Evolutionary conservation across 2,797 vertebrate genomes (phyloP).

Genomic region (Manis javanica): DNA sequence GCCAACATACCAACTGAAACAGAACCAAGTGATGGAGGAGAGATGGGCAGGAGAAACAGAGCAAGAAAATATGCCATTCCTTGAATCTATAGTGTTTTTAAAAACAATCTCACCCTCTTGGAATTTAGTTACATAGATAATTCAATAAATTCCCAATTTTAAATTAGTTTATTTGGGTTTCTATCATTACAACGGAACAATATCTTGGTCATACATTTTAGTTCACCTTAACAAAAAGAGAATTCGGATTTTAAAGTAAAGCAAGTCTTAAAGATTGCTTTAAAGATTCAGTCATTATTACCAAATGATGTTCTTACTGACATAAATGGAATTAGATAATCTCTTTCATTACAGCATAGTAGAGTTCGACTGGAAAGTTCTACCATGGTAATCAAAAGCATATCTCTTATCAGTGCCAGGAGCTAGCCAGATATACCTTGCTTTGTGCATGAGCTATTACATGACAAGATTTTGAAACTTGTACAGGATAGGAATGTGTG

Average conservation of each 20-base stretch:
- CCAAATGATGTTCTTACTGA: not conserved
- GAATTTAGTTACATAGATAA: not conserved
- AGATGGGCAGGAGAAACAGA: not conserved
- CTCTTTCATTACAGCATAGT: not conserved
- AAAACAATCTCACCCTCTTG: not conserved
- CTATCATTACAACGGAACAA: not conserved
- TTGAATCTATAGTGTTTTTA: conserved; percentile 6
- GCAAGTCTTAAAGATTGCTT: not conserved
- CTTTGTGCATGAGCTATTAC: not conserved
- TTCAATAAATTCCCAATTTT: not conserved
- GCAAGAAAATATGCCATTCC: not conserved
- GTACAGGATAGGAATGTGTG: not conserved
- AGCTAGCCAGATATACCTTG: not conserved
- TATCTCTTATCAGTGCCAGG: not conserved
- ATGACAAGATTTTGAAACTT: not conserved
- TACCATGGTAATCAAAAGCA: not conserved
- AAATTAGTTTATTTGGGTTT: not conserved
- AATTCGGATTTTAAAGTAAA: not conserved
- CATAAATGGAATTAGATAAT: not conserved
- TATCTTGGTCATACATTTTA: not conserved
- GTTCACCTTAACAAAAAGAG: not conserved
- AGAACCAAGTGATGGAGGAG: not conserved
- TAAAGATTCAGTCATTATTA: not conserved
- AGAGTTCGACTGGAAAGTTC: not conserved
- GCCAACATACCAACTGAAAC: not conserved